These are phyloP conservation scores for Nycticryphes semicollaris DNA, from an alignment of 2,113 vertebrate genomes.

Conservation along the genomic window DNA sequence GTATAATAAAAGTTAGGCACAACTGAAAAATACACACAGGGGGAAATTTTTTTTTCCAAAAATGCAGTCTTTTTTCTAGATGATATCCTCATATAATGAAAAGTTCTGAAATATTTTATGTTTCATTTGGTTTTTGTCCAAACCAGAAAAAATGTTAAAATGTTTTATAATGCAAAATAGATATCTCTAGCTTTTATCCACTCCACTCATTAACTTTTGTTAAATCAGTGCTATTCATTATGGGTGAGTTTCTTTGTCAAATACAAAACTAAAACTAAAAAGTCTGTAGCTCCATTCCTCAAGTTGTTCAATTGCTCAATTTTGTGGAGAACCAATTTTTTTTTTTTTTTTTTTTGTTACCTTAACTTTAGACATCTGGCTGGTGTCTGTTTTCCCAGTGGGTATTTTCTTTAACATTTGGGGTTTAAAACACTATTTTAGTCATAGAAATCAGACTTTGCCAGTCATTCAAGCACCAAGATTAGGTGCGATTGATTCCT, in stretches of 20 bases:
- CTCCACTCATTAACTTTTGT: constrained; percentile 44
- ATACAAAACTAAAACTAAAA: constrained; percentile 43
- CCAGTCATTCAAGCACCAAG: background rate
- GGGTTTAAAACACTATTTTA: background rate
- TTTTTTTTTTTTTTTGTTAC: background rate
- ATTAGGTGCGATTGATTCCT: background rate
- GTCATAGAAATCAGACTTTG: background rate
- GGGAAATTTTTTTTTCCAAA: background rate
- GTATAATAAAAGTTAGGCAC: background rate
- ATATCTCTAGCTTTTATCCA: constrained; percentile 43
- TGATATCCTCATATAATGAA: background rate
- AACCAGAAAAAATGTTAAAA: background rate
- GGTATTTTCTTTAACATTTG: background rate
- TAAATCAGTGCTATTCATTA: constrained; percentile 57
- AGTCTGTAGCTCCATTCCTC: background rate
- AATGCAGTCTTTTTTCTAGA: background rate
- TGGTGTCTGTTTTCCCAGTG: background rate
- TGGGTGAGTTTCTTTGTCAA: constrained; percentile 17
- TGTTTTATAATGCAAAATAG: constrained; percentile 58
- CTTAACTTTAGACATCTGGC: constrained; percentile 45
- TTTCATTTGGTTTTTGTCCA: constrained; percentile 40
- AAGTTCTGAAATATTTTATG: constrained; percentile 39
- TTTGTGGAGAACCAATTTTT: constrained; percentile 22
- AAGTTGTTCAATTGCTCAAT: constrained; percentile 29
- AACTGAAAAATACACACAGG: background rate